A percentile compares a stretch with the other conserved stretches of the same genome.
Evolutionary conservation across 2,888 invertebrate genomes (phyloP).

Genomic region (Salticus scenicus): DNA sequence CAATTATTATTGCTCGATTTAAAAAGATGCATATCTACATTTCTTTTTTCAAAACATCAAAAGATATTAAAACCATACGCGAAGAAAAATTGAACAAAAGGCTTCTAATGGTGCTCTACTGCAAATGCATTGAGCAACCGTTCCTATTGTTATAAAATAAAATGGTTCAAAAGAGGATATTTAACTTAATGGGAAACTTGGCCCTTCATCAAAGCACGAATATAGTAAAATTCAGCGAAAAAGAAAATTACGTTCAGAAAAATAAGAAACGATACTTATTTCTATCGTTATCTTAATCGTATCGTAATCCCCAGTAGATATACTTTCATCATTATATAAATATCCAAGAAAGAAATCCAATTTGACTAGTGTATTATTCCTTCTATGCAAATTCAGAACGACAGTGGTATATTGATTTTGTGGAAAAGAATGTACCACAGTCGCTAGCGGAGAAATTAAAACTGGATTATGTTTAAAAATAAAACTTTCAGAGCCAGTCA

Average conservation of each 20-base stretch:
- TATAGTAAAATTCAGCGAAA: background rate
- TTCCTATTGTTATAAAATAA: slow-evolving; percentile 1
- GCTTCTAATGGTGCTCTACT: background rate
- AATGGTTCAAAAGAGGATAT: background rate
- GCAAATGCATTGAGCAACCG: background rate
- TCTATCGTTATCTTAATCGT: background rate
- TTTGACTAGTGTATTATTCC: background rate
- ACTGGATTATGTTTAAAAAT: too few species aligned
- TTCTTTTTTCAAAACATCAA: background rate
- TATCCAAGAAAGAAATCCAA: background rate
- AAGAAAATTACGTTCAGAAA: background rate
- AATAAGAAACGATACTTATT: background rate
- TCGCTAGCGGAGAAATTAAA: too few species aligned
- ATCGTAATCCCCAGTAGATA: background rate
- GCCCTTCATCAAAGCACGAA: background rate
- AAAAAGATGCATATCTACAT: too few species aligned
- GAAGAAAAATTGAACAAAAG: background rate
- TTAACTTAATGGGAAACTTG: background rate
- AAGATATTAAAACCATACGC: background rate
- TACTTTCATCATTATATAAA: slow-evolving; percentile 4
- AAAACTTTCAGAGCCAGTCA: too few species aligned
- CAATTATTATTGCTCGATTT: too few species aligned
- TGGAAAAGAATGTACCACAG: too few species aligned
- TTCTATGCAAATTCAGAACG: background rate
- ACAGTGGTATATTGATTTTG: too few species aligned